Evolutionary conservation across 2,113 vertebrate species (phyloP), one percentile per base, ranked within the genome.

Genomic region (Rhineura floridana): DNA sequence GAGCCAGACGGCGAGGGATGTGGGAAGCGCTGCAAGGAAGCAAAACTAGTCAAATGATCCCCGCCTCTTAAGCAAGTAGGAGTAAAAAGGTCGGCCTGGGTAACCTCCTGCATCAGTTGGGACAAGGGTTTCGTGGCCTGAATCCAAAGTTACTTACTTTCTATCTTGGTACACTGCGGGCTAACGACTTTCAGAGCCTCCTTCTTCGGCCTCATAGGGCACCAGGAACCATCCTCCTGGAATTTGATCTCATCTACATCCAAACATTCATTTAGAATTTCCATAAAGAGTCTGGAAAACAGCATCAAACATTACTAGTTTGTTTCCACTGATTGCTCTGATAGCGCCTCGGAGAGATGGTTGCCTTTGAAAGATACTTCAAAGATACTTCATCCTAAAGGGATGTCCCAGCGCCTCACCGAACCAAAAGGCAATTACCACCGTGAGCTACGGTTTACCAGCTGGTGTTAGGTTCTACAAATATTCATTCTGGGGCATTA

Each of bases 201-300:
- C 87, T 99, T 99, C 96, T 98, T 99, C 91, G 98, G 98, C 96
- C 98, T 99, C 98, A 99, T 99, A 55, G 99, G 98, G 91, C 98
- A 99, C 98, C 99, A 99, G 17, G 98, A 98, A 13, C 99, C 99
- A 72, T 99, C 98, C 92, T 99, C 98, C 91, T 99, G 98, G 94
- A 99, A 99, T 96, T 99, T 98, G 88, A 99, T 99, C 94, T 99
- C 98, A 93, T 99, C 98, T 80, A 98, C 98, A 91, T 99, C 99
- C 6, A 98, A 98, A 95, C 98, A 99, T 94, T 98, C 98, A 85
- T 97, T 99, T 91, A 99, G 97, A 91, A 99, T 99, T 97, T 99
- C 99, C 98, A 99, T 97, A 91, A 99, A 99, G 10, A 99, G 97
- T 33, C 99, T 99, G 91, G 87, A 93, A 96, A 89, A 63, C 52